These are phyloP conservation scores for Psilopsiagon aymara DNA, from an alignment of 2,113 vertebrate genomes.

Conservation along the genomic window DNA sequence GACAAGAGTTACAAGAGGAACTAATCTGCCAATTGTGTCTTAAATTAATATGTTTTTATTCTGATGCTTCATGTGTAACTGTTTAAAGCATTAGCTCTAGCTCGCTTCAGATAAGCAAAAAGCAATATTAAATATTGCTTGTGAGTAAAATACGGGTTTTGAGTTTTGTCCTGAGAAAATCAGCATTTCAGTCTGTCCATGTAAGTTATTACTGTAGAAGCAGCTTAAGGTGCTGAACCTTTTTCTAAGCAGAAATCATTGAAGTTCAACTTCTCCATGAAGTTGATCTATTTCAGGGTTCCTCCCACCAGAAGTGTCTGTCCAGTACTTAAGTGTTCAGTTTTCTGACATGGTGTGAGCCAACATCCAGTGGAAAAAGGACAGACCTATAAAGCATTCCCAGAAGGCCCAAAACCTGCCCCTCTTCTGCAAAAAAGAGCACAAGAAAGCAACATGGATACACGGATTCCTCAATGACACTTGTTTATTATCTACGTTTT, in stretches of 20 bases:
- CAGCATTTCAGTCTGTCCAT: not conserved
- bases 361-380: not conserved
- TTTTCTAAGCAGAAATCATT: not conserved
- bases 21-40: not conserved
- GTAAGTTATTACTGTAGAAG: not conserved
- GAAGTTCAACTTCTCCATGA: not conserved
- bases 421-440: not conserved
- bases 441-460: not conserved
- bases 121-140: not conserved
- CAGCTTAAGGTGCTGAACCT: not conserved
- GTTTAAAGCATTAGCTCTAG: not conserved
- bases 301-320: not conserved
- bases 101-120: not conserved
- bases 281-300: not conserved
- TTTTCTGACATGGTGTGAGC: not conserved
- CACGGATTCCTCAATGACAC: fast-evolving
- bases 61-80: not conserved
- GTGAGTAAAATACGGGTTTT: not conserved
- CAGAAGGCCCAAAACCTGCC: not conserved
- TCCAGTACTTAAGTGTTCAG: not conserved
- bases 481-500: not conserved
- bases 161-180: not conserved
- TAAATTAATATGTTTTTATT: not conserved
- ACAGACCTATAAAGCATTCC: not conserved
- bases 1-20: not conserved